Conservation (phyloP, 2,113 vertebrate species). For the Pygoscelis antarcticus region DNA sequence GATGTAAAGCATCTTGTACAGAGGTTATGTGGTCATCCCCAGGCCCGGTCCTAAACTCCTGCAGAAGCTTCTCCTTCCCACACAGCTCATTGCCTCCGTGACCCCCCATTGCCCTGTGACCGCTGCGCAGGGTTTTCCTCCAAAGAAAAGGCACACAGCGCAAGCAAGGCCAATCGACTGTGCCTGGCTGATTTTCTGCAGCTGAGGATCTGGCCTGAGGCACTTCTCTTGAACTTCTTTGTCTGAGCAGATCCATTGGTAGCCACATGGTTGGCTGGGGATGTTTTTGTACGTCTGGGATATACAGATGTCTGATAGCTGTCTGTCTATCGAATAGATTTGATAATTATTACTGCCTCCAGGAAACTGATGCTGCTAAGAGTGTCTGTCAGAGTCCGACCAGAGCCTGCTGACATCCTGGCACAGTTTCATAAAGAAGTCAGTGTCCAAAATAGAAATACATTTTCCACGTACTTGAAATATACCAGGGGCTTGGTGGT, state of each 20-base stretch:
- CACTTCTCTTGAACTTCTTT: slow-evolving; percentile 57
- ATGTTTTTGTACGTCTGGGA: slow-evolving; percentile 66
- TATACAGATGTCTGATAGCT: slow-evolving; percentile 61
- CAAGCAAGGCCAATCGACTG: neutral
- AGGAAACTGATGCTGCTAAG: slow-evolving; percentile 35
- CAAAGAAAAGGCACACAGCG: slow-evolving; percentile 8
- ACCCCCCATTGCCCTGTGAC: slow-evolving; percentile 18
- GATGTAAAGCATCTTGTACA: neutral
- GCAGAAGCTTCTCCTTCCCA: neutral
- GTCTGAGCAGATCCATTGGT: slow-evolving; percentile 47
- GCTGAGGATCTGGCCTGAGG: slow-evolving; percentile 59
- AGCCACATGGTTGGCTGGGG: slow-evolving; percentile 64
- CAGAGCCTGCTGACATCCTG: slow-evolving; percentile 5
- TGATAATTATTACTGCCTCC: slow-evolving; percentile 36
- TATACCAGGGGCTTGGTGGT: neutral
- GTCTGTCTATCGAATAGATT: slow-evolving; percentile 33
- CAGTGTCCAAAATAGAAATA: slow-evolving; percentile 28
- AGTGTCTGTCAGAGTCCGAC: neutral
- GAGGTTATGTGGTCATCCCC: neutral
- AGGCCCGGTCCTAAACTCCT: neutral
- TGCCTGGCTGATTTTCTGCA: slow-evolving; percentile 52
- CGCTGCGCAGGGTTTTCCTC: neutral
- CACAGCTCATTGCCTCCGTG: neutral
- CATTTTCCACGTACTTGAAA: neutral
- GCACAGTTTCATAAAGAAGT: slow-evolving; percentile 9